Evolutionary conservation across 2,113 vertebrate species (phyloP).

Genomic region (Coracopsis vasa): DNA sequence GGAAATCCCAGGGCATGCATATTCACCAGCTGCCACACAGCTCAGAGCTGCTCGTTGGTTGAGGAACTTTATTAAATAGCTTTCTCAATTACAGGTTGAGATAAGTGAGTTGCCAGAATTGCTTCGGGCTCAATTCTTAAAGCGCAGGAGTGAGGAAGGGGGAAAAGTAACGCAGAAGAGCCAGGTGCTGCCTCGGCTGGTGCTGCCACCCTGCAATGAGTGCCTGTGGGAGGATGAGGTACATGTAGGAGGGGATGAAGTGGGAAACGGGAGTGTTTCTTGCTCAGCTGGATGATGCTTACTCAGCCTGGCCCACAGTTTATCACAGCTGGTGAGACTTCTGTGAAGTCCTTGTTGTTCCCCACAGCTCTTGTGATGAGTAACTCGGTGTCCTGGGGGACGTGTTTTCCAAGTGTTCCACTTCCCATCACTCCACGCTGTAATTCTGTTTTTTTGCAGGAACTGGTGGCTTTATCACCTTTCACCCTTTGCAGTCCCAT

Average conservation of each 20-base stretch:
- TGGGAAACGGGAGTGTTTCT: rapidly evolving
- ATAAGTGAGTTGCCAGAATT: not conserved
- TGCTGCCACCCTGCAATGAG: not conserved
- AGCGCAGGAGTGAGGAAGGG: not conserved
- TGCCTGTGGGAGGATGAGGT: not conserved
- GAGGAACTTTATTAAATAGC: slow-evolving; percentile 6
- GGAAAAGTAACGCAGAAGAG: not conserved
- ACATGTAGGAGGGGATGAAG: not conserved
- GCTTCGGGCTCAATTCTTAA: not conserved
- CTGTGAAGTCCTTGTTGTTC: not conserved
- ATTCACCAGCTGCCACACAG: not conserved
- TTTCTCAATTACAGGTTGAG: not conserved
- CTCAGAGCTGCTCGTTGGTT: not conserved
- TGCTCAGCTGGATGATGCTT: not conserved
- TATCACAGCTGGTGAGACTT: not conserved
- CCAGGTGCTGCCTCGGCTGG: rapidly evolving
- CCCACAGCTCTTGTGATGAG: no score
- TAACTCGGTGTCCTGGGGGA: no score
- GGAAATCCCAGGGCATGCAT: not conserved
- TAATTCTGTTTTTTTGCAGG: not conserved
- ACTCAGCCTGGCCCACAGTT: not conserved
- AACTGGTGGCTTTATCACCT: not conserved
- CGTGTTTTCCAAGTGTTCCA: rapidly evolving
- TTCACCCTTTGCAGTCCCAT: not conserved
- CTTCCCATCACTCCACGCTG: not conserved